Base-by-base conservation (phyloP, 2,888 invertebrate species). In the Cryptophagus acutangulus region DNA sequence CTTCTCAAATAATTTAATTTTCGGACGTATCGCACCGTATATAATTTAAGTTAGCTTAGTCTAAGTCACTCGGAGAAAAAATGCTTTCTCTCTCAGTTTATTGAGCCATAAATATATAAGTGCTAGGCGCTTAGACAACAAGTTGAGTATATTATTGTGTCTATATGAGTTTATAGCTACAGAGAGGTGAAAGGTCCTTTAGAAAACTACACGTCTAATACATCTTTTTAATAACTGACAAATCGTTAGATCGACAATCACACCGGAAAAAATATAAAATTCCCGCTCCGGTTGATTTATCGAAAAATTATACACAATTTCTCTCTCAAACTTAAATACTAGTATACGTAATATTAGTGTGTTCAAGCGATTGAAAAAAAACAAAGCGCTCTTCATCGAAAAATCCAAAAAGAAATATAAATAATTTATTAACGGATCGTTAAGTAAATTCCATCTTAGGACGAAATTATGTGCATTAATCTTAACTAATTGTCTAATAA, bases 401-500 rank as follows among this genome's bases (percentile, higher is more conserved):
- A n/a, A n/a, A n/a, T n/a, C n/a, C n/a, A n/a, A n/a, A n/a, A n/a
- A n/a, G 31, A 31, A 15, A 31, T 31, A n/a, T n/a, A 31, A 31
- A 31, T 31, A 31, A 31, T 31, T 31, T 31, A 20, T 20, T 20
- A 8, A 20, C 14, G 16, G 8, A 31, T 31, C 31, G 44, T 45
- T 47, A 50, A 52, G 58, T 59, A 61, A 62, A 60, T 57, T 52
- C 56, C 53, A 45, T 58, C 55, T 57, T 57, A 58, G 61, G 55
- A 58, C 53, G 56, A 54, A 59, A 61, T 63, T 62, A 61, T 58
- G 59, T 54, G 60, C 62, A 65, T 65, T 63, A 60, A 63, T 63
- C 62, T 57, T 50, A 48, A 49, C 58, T 65, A 65, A 65, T 65
- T 63, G 63, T 62, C 59, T 58, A 62, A 63, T 65, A 65, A 63